Conservation (phyloP, 2,113 vertebrate genomes). For the Dromiciops gliroides region DNA sequence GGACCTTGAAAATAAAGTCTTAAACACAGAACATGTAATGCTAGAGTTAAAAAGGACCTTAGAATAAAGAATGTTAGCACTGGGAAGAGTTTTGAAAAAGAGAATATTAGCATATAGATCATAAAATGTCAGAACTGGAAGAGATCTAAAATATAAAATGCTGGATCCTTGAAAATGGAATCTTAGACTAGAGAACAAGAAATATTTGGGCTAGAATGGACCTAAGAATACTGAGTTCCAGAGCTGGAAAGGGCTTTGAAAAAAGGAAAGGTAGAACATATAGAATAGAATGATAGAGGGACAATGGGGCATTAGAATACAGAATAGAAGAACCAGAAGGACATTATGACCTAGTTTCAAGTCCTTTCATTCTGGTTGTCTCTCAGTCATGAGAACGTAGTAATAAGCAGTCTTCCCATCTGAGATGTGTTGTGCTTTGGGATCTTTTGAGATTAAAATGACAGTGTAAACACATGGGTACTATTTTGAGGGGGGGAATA, state of each 20-base stretch:
- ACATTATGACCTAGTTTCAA: background rate
- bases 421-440: constrained; percentile 2
- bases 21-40: background rate
- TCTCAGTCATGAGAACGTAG: background rate
- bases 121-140: background rate
- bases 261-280: background rate
- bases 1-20: background rate
- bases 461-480: background rate
- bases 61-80: background rate
- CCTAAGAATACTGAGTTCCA: background rate
- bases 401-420: background rate
- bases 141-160: background rate
- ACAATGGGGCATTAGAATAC: background rate
- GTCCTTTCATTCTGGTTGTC: background rate
- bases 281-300: background rate
- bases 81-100: background rate
- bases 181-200: background rate
- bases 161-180: background rate
- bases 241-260: background rate
- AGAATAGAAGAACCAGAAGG: background rate
- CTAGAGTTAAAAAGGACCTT: background rate
- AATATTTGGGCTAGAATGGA: background rate
- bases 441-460: constrained; percentile 3
- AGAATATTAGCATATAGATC: background rate
- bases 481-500: background rate